Evolutionary conservation across 2,888 invertebrate genomes (phyloP).

Genomic region (Cryptus viduatorius): DNA sequence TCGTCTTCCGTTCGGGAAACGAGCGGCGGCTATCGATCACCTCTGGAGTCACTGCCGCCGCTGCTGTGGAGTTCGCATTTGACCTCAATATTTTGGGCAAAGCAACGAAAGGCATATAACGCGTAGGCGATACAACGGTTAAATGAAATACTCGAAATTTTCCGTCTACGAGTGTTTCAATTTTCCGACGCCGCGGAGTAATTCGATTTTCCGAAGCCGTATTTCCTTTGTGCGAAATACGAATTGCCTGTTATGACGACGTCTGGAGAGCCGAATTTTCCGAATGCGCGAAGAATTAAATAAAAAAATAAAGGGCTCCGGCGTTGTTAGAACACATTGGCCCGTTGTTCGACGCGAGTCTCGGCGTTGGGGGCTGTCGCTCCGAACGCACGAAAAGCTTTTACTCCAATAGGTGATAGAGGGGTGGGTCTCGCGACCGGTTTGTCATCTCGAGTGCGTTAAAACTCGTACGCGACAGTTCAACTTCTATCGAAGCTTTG

Average conservation of each 20-base stretch:
- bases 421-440: not conserved
- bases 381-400: constrained; percentile 8
- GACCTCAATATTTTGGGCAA: constrained; percentile 61
- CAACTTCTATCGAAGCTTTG: constrained; percentile 2
- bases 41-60: constrained; percentile 49
- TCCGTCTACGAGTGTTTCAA: not conserved
- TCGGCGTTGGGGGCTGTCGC: not conserved
- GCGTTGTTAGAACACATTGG: not conserved
- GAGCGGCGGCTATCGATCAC: constrained; percentile 63
- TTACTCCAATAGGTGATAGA: constrained; percentile 2
- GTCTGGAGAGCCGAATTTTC: too few relatives aligned
- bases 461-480: not conserved
- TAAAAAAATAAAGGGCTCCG: not conserved
- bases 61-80: constrained; percentile 54
- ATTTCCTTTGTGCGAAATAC: not conserved
- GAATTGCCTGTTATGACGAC: not conserved
- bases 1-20: constrained; percentile 62
- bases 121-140: not conserved
- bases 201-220: not conserved
- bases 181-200: not conserved
- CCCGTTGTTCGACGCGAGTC: not conserved
- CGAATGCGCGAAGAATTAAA: not conserved
- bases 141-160: constrained; percentile 39
- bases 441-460: constrained; percentile 4
- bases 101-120: constrained; percentile 26